Evolutionary conservation across 1,140 invertebrate genomes (phyloP), one percentile per base, ranked within the genome.

Genomic region (Saccostrea glomerata): DNA sequence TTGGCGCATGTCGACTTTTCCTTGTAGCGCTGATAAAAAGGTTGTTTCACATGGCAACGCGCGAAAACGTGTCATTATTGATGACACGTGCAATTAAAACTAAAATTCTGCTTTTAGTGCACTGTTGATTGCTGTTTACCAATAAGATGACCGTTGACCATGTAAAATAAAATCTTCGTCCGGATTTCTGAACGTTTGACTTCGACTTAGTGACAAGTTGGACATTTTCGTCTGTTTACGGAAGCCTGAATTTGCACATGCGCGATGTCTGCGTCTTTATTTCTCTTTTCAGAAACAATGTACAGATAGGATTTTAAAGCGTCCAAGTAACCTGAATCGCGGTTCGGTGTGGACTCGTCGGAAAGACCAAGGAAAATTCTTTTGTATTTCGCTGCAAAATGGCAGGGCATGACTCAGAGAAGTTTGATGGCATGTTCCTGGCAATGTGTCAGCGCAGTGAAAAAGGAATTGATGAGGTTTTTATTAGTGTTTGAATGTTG

Each of bases 401-500:
- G 55, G 56, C 47, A 17, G 56, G 58, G 25, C 54, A 56, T n/a
- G 93, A 95, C 77, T 91, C 94, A 60, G 97, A 98, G 93, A 96
- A 97, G 95, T 99, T 98, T 95, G 98, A 99, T 95, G 96, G 97
- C 6, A 97, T 99, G 95, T 95, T 99, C 92, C 94, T 99, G 92
- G 97, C 97, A 1, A 97, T 99, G 96, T 98, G 98, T 30, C 97
- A 98, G 94, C 97, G 99, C 94, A 98, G 98, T 94, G 97, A 97
- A 93, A 97, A 97, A 73, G 98, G 98, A 87, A 97, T 99, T 25
- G 97, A 97, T 93, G 97, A 99, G 92, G 98, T 99, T 77, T 23
- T 36, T 25, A 30, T 30, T 11, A 15, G 0, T 77, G 2, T 30
- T 63, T 63, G 9, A 15, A 15, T 17, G 17, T 17, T 63, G 2